Evolutionary conservation across 1,140 invertebrate genomes (phyloP).

Genomic region (Scaptomyza graminum): DNA sequence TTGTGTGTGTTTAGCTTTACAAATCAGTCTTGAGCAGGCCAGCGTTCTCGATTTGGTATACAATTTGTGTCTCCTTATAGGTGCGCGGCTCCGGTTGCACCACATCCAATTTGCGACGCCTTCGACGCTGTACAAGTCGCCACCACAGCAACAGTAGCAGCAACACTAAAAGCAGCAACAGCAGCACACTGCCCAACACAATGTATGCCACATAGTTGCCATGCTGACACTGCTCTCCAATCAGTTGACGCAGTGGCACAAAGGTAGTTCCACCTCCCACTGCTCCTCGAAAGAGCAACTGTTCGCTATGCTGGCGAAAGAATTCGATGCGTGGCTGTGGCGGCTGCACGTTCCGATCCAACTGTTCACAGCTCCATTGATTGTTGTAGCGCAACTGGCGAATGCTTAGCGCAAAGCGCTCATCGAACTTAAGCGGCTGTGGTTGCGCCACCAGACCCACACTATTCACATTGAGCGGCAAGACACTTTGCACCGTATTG

Average conservation of each 20-base stretch:
- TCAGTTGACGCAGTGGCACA: slow-evolving; percentile 52
- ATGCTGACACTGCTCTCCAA: slow-evolving; percentile 56
- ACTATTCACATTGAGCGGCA: slow-evolving; percentile 10
- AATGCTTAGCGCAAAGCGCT: slow-evolving; percentile 64
- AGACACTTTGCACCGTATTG: slow-evolving; percentile 61
- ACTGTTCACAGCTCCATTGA: slow-evolving; percentile 59
- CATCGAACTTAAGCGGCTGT: slow-evolving; percentile 60
- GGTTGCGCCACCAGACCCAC: background rate
- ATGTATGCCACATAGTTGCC: slow-evolving; percentile 67
- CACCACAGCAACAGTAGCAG: slow-evolving; percentile 72
- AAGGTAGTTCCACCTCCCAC: background rate
- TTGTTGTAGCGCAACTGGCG: slow-evolving; percentile 66
- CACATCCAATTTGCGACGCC: slow-evolving; percentile 86
- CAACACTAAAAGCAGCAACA: slow-evolving; percentile 79
- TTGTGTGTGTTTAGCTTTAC: slow-evolving; percentile 75
- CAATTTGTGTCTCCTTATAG: slow-evolving; percentile 92
- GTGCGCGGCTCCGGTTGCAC: slow-evolving; percentile 91
- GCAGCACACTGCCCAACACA: slow-evolving; percentile 74
- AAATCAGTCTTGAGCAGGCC: slow-evolving; percentile 91
- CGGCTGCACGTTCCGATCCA: slow-evolving; percentile 63
- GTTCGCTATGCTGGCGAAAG: slow-evolving; percentile 67
- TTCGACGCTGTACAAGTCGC: slow-evolving; percentile 78
- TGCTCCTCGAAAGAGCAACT: slow-evolving; percentile 45
- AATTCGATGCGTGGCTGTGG: slow-evolving; percentile 61
- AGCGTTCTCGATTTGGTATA: slow-evolving; percentile 92